phyloP scores from a whole-genome alignment of 1,140 invertebrate genomes.

The Sycophaga agraensis region DNA sequence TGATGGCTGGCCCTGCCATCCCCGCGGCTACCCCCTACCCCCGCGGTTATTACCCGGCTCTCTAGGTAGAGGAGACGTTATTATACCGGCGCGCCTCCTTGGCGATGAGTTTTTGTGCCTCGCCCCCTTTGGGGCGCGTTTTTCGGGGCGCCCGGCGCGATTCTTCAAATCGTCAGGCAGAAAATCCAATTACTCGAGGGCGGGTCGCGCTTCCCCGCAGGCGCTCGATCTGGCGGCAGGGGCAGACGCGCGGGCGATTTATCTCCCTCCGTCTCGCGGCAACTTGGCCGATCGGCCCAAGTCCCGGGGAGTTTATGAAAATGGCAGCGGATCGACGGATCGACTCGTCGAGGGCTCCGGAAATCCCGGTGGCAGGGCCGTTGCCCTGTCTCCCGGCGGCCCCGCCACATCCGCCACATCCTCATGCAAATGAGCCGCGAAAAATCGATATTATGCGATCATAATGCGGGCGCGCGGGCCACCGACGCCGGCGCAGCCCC shows the following conservation, averaged over 20 bases:
- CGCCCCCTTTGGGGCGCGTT: background rate
- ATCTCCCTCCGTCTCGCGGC: too few species aligned
- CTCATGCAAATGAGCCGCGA: background rate
- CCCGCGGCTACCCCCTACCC: background rate
- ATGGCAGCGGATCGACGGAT: too few species aligned
- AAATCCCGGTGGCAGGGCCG: too few species aligned
- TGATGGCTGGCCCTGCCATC: background rate
- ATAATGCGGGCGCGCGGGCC: constrained; percentile 6
- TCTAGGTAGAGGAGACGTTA: constrained; percentile 41
- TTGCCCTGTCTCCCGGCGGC: background rate
- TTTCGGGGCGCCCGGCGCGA: background rate
- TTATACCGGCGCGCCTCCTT: constrained; percentile 38
- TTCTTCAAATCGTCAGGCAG: too few species aligned
- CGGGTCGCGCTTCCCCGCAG: too few species aligned
- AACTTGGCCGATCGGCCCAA: too few species aligned
- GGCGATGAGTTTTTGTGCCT: constrained; percentile 38
- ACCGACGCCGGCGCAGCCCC: background rate
- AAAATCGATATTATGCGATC: constrained; percentile 18
- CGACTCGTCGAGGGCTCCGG: too few species aligned
- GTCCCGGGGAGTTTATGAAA: constrained; percentile 18
- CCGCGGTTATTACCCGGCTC: constrained; percentile 37
- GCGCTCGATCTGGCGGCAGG: too few species aligned
- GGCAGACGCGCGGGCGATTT: constrained; percentile 5
- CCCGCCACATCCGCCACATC: too few species aligned
- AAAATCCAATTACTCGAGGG: too few species aligned